Percentiles rank a stretch among this genome's conserved stretches.
Evolutionary conservation across 2,888 invertebrate genomes (phyloP).

Genomic region (Drosophila neotestacea): DNA sequence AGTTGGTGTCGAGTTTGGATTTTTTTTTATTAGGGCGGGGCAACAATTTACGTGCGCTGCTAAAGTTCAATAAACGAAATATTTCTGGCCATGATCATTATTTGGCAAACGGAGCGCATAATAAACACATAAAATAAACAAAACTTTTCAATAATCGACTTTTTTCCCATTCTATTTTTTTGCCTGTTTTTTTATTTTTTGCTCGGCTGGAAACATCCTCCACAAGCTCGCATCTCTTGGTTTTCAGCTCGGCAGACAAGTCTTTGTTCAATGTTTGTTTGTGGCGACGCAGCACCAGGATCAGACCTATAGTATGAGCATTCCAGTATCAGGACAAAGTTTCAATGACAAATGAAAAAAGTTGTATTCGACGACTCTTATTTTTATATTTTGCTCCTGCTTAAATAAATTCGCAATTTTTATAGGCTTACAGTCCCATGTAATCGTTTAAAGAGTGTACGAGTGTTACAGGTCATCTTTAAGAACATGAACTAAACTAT

Average conservation of each 20-base stretch:
- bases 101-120: slow-evolving; percentile 84
- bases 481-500: slow-evolving; percentile 61
- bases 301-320: slow-evolving; percentile 15
- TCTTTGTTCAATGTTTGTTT: slow-evolving; percentile 79
- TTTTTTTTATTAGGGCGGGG: slow-evolving; percentile 22
- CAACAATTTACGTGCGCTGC: slow-evolving; percentile 78
- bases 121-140: slow-evolving; percentile 83
- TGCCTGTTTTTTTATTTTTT: slow-evolving; percentile 4
- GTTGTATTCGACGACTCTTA: slow-evolving; percentile 44
- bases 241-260: slow-evolving; percentile 31
- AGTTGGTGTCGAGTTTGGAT: slow-evolving; percentile 37
- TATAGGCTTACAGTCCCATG: slow-evolving; percentile 58
- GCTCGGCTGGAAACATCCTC: background rate
- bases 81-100: slow-evolving; percentile 83
- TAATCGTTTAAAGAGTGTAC: slow-evolving; percentile 45
- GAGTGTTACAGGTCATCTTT: slow-evolving; percentile 41
- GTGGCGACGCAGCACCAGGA: slow-evolving; percentile 53
- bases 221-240: slow-evolving; percentile 7
- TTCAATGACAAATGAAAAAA: slow-evolving; percentile 81
- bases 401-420: slow-evolving; percentile 77
- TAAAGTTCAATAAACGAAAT: slow-evolving; percentile 83
- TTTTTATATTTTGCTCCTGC: slow-evolving; percentile 35
- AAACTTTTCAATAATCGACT: slow-evolving; percentile 83
- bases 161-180: slow-evolving; percentile 63
- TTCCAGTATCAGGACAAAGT: slow-evolving; percentile 68